Evolutionary conservation across 2,797 vertebrate species (phyloP).

Genomic region (Chaunax sp.): DNA sequence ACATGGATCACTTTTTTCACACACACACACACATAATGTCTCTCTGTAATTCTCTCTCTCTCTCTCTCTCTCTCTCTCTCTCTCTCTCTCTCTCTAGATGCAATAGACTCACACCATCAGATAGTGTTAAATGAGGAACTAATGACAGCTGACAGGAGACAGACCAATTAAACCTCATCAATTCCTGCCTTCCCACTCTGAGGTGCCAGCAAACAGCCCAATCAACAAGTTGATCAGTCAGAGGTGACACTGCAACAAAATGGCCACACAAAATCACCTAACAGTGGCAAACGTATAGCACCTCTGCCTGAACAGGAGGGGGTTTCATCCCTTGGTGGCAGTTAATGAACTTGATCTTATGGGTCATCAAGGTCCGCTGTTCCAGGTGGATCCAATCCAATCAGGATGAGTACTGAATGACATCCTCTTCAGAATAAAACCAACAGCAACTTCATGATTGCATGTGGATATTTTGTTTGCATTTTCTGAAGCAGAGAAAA

Average conservation of each 20-base stretch:
- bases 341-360: constrained; percentile 40
- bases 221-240: constrained; percentile 82
- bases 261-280: constrained; percentile 63
- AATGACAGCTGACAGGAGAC: constrained; percentile 81
- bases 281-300: constrained; percentile 41
- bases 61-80: background rate
- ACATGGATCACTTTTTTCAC: constrained; percentile 39
- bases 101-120: constrained; percentile 77
- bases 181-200: constrained; percentile 68
- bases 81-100: constrained; percentile 46
- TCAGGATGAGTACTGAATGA: background rate
- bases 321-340: constrained; percentile 31
- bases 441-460: background rate
- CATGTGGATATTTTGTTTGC: background rate
- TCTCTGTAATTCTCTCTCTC: background rate
- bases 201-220: constrained; percentile 73
- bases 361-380: constrained; percentile 28
- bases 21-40: constrained; percentile 11
- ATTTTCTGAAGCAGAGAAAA: background rate
- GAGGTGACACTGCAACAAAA: constrained; percentile 72
- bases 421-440: background rate
- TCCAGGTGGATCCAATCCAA: background rate
- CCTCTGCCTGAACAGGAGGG: constrained; percentile 1
- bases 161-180: constrained; percentile 83
- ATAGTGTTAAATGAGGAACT: constrained; percentile 82